Evolutionary conservation across 2,797 vertebrate species (phyloP), one percentile per base, ranked within the genome.

Genomic region (Varecia variegata): DNA sequence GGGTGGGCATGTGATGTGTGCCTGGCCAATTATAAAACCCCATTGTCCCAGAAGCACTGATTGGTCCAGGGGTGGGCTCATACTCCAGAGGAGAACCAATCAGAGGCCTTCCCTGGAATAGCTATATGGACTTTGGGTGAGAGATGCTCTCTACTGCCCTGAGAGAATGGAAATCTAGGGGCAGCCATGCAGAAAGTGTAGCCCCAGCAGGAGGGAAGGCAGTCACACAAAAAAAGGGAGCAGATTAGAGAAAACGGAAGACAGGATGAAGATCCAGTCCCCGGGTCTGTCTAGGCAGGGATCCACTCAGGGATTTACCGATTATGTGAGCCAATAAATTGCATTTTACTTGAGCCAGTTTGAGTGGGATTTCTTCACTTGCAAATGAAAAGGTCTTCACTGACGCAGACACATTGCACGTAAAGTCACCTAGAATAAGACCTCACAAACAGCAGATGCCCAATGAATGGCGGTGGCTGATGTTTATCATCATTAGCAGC

Each of bases 1-100:
- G 62, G 1, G 15, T 17, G 27, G 32, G 3, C 25, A 4, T 0
- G 35, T 50, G 70, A 47, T 8, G 0, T 0, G 3, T 13, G 12
- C 5, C 23, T 88, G 62, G 45, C 88, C 97, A 87, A 30, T 45
- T 45, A 88, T 20, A 70, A 35, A 76, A 50, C 15, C 20, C 54
- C 43, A 23, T 5, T 23, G 9, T 12, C 30, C 71, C 7, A 0
- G 45, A 73, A 62, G 90, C 45, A 23, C 73, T 9, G 70, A 90
- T 65, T 89, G 23, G 1, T 43, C 38, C 47, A 21, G 0, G 14
- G 11, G 10, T 35, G 81, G 30, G 0, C 25, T 35, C 17, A 30
- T 3, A 14, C 38, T 50, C 79, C 65, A 81, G 54, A 84, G 30
- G 20, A 82, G 1, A 83, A 32, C 65, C 91, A 68, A 58, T 68